phyloP scores from a whole-genome alignment of 2,113 vertebrate genomes.

The Hipposideros armiger region DNA sequence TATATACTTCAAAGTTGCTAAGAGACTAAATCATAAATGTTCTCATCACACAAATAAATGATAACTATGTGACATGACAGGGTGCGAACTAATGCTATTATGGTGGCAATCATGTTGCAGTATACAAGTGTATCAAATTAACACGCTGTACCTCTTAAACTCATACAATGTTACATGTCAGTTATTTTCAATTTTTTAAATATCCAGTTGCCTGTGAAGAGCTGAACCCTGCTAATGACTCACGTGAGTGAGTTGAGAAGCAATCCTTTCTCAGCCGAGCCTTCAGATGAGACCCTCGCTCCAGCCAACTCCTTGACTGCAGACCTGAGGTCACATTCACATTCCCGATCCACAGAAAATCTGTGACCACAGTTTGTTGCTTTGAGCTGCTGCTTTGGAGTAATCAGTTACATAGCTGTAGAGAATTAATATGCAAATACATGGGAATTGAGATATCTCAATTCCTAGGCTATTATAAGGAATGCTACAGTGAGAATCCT shows the following conservation, averaged over 20 bases:
- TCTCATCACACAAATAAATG: background rate
- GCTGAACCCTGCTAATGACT: background rate
- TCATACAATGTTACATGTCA: background rate
- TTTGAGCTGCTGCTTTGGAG: background rate
- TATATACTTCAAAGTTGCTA: background rate
- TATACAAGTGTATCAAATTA: background rate
- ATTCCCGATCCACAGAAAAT: background rate
- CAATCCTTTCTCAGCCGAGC: no score
- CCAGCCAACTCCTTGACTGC: background rate
- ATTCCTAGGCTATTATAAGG: background rate
- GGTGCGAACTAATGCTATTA: background rate
- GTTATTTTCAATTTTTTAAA: background rate
- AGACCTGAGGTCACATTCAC: background rate
- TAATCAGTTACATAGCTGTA: background rate
- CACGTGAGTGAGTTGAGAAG: background rate
- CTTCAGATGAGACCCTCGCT: background rate
- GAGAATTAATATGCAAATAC: no score
- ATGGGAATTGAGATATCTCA: background rate
- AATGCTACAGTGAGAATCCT: background rate
- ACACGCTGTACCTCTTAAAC: background rate
- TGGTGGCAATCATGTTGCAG: background rate
- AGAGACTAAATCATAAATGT: background rate
- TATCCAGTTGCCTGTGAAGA: background rate
- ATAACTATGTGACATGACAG: background rate
- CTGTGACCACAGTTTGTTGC: background rate